A percentile compares a stretch with the other conserved stretches of the same genome.
Conservation (phyloP, 2,888 invertebrate species). For the Helleia helle region DNA sequence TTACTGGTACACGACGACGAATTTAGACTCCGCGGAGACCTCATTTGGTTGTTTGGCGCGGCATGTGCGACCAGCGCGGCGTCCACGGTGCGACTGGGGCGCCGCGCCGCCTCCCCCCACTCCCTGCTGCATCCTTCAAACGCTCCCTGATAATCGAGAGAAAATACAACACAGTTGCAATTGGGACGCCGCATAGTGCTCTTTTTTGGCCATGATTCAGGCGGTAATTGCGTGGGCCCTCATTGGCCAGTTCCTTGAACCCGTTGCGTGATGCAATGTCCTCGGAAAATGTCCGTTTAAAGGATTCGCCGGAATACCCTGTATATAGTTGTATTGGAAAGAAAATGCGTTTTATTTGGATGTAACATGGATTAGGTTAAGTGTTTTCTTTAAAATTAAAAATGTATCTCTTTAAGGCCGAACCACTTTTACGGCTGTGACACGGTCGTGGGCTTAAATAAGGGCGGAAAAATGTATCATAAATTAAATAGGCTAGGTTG, state of each 20-base stretch:
- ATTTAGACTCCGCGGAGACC: conserved; percentile 44
- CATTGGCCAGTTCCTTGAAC: conserved; percentile 41
- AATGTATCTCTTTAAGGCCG: too few species aligned
- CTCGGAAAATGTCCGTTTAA: conserved; percentile 18
- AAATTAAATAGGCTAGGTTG: too few species aligned
- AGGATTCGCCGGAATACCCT: conserved; percentile 17
- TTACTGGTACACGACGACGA: conserved; percentile 33
- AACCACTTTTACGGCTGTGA: too few species aligned
- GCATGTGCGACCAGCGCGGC: conserved; percentile 40
- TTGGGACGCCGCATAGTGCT: conserved; percentile 57
- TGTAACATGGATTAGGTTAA: too few species aligned
- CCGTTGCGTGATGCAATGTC: conserved; percentile 27
- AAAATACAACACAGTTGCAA: conserved; percentile 66
- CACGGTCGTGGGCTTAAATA: too few species aligned
- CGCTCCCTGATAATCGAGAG: conserved; percentile 64
- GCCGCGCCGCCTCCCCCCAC: conserved; percentile 31
- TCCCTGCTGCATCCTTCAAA: conserved; percentile 62
- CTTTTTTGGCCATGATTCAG: conserved; percentile 63
- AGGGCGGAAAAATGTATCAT: too few species aligned
- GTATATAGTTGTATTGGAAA: conserved; percentile 13
- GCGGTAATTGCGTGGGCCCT: conserved; percentile 52
- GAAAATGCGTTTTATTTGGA: too few species aligned
- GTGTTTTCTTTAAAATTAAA: too few species aligned
- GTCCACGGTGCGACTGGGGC: conserved; percentile 52
- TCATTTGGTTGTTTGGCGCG: conserved; percentile 48